Evolutionary conservation across 2,888 invertebrate genomes (phyloP).

Genomic region (Pogonocherus hispidulus): DNA sequence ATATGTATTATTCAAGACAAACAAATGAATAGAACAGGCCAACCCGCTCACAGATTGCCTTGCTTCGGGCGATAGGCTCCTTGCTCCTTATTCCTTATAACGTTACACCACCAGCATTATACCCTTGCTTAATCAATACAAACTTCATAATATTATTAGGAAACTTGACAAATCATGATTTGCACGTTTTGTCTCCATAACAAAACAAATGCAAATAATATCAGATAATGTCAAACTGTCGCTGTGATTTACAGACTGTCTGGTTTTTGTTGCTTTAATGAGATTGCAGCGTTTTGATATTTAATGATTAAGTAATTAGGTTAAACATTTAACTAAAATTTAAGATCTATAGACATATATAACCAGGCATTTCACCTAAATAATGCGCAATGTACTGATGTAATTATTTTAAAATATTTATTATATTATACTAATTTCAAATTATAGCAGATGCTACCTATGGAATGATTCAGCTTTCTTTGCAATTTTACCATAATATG

Average conservation of each 20-base stretch:
- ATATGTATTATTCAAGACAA: constrained; percentile 65
- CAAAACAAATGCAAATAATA: constrained; percentile 50
- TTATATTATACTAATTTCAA: too few species aligned
- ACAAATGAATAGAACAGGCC: constrained; percentile 64
- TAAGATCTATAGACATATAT: too few species aligned
- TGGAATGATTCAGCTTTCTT: too few species aligned
- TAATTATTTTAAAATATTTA: too few species aligned
- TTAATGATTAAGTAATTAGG: constrained; percentile 14
- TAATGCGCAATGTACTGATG: too few species aligned
- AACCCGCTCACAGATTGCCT: constrained; percentile 61
- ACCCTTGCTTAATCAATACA: constrained; percentile 61
- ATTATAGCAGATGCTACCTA: too few species aligned
- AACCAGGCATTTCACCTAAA: too few species aligned
- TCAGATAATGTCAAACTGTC: constrained; percentile 35
- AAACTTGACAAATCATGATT: constrained; percentile 62
- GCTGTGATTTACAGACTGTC: constrained; percentile 25
- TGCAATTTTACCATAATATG: too few species aligned
- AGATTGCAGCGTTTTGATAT: constrained; percentile 10
- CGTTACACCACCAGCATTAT: constrained; percentile 42
- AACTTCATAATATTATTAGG: constrained; percentile 60
- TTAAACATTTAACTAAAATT: not conserved
- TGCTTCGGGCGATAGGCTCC: constrained; percentile 61
- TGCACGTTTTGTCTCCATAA: constrained; percentile 49
- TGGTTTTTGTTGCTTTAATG: constrained; percentile 16
- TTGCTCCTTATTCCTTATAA: constrained; percentile 56